Base-by-base conservation (phyloP, 2,113 vertebrate genomes). In the Hystrix cristata region DNA sequence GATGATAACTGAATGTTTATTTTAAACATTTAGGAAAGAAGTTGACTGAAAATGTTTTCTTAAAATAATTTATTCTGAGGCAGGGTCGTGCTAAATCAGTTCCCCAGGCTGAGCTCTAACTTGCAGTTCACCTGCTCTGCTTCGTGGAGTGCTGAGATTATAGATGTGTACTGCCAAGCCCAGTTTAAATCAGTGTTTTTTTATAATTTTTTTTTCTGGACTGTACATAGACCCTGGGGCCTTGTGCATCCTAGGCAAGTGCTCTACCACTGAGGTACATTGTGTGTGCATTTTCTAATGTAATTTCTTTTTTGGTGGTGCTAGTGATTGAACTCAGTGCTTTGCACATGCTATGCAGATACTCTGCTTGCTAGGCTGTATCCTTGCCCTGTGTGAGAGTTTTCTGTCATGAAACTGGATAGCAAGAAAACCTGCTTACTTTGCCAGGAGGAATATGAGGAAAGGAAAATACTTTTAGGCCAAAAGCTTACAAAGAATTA, bases 371-470 rank as follows among this genome's bases (percentile, higher is more conserved):
- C 25, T 48, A 25, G 72, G 72, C 46, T 76, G 3, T 51, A 51
- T 76, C 23, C 43, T 51, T 46, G 7, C 13, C 46, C 46, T 88
- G 3, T 84, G 19, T 94, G 11, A 95, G 25, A 55, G 76, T 96
- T 80, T 95, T 93, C 71, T 94, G 34, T 90, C 9, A 55, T 95
- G 78, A 91, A 97, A 83, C 88, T 87, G 79, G 67, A 23, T 72
- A 79, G 53, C 12, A 60, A 83, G 80, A 76, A 90, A 93, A 43
- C 10, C n/a, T 83, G 3, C 5, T n/a, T 95, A 78, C 25, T 96
- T 94, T 90, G 9, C 29, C 74, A 76, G 69, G 31, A 83, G 76
- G 55, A 71, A 65, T 67, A 62, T 95, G 14, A 83, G 38, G 81
- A 80, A 69, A 69, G 27, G 82, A 90, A 82, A 90, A 76, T 86